Conservation (phyloP, 2,113 vertebrate genomes). For the Phalacrocorax carbo region DNA sequence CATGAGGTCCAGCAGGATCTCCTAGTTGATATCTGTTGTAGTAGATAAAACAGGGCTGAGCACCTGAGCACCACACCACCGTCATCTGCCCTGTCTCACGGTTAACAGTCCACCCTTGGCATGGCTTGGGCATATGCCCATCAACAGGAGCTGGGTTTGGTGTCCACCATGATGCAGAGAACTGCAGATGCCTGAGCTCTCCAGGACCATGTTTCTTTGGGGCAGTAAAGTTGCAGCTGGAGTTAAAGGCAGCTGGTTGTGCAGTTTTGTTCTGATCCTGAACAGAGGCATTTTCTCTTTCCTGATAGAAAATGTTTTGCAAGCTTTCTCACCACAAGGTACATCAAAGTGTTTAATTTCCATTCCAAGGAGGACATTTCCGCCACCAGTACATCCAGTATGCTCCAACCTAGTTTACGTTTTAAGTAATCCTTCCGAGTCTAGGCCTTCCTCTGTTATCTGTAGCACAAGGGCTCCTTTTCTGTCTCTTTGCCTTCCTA, state of each 20-base stretch:
- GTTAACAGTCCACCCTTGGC: not conserved
- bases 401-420: not conserved
- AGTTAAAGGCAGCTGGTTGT: not conserved
- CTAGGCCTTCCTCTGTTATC: not conserved
- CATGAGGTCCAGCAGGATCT: not conserved
- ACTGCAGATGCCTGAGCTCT: not conserved
- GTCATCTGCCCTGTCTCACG: not conserved
- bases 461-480: not conserved
- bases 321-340: not conserved
- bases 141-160: not conserved
- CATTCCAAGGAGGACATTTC: not conserved
- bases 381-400: not conserved
- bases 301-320: not conserved
- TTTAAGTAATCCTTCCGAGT: not conserved
- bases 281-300: not conserved
- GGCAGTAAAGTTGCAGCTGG: not conserved
- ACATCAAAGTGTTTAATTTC: not conserved
- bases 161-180: not conserved
- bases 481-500: not conserved
- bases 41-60: not conserved
- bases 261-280: not conserved
- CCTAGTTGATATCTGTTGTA: not conserved
- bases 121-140: not conserved
- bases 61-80: not conserved
- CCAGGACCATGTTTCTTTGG: fast-evolving